These are phyloP conservation scores for Solenopsis invicta DNA, from an alignment of 1,140 invertebrate species.

Conservation along the genomic window DNA sequence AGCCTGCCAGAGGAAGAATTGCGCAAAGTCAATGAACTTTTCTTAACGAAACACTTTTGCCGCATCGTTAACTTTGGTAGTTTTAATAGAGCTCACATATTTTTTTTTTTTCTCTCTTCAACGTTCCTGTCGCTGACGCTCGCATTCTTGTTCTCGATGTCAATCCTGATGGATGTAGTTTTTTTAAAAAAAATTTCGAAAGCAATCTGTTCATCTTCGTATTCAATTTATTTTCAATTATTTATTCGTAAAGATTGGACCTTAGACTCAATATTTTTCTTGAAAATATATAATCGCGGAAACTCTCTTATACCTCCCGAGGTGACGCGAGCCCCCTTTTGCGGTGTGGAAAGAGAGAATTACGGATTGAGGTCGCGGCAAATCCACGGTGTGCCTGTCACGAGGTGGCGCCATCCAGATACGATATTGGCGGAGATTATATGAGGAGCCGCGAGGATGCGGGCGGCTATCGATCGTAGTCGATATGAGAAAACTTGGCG, in stretches of 20 bases:
- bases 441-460: slow-evolving; percentile 78
- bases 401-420: slow-evolving; percentile 80
- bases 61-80: not conserved
- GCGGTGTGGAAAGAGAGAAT: slow-evolving; percentile 56
- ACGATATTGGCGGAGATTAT: slow-evolving; percentile 83
- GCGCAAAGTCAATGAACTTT: not conserved
- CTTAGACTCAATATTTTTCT: not conserved
- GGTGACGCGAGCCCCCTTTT: not conserved
- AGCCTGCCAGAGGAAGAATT: not conserved
- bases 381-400: slow-evolving; percentile 80
- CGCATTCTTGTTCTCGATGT: not conserved
- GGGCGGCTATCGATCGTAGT: slow-evolving; percentile 80
- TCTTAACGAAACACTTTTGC: not conserved
- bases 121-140: not conserved
- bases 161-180: not conserved
- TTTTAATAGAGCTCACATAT: not conserved
- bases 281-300: slow-evolving; percentile 10
- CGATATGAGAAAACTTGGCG: slow-evolving; percentile 78
- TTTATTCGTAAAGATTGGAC: not conserved
- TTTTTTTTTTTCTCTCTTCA: not conserved
- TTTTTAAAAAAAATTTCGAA: not conserved
- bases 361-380: slow-evolving; percentile 65
- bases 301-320: not conserved
- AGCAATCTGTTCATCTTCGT: not conserved
- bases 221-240: not conserved